Conservation (phyloP, 2,797 vertebrate species). For the Bryconaethiops microstoma region DNA sequence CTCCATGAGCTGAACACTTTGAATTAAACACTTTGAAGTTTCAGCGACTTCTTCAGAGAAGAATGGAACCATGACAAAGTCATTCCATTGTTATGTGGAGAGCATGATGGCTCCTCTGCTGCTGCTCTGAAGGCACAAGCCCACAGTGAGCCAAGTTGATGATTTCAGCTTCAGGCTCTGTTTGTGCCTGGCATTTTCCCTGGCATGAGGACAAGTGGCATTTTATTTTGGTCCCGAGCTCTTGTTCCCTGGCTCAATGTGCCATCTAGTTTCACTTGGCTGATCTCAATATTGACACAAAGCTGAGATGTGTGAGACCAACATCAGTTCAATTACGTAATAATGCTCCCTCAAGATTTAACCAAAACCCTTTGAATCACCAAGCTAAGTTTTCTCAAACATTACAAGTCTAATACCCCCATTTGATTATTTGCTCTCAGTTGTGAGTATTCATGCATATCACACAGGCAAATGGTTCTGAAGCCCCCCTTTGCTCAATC, state of each 20-base stretch:
- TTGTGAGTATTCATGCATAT: not conserved
- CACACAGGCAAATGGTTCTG: not conserved
- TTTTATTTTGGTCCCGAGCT: not conserved
- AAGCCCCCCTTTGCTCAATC: not conserved
- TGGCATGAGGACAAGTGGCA: not conserved
- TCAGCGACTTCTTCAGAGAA: not conserved
- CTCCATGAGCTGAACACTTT: not conserved
- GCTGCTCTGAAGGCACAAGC: slow-evolving; percentile 7
- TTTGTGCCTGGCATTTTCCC: slow-evolving; percentile 12
- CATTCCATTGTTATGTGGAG: not conserved
- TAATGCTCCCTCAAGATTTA: not conserved
- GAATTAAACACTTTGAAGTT: not conserved
- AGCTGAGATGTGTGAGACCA: not conserved
- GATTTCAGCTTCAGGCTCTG: slow-evolving; percentile 15
- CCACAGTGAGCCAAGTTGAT: not conserved
- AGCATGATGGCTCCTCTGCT: not conserved
- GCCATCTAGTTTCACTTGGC: not conserved
- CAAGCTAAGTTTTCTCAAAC: too few species aligned
- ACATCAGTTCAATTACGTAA: not conserved
- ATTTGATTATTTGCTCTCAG: not conserved
- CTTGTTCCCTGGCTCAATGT: not conserved
- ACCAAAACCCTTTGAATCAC: not conserved
- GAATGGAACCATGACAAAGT: not conserved
- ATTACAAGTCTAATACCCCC: not conserved
- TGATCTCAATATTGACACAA: not conserved